Conservation (phyloP, 2,797 vertebrate genomes). For the Acropternis orthonyx region DNA sequence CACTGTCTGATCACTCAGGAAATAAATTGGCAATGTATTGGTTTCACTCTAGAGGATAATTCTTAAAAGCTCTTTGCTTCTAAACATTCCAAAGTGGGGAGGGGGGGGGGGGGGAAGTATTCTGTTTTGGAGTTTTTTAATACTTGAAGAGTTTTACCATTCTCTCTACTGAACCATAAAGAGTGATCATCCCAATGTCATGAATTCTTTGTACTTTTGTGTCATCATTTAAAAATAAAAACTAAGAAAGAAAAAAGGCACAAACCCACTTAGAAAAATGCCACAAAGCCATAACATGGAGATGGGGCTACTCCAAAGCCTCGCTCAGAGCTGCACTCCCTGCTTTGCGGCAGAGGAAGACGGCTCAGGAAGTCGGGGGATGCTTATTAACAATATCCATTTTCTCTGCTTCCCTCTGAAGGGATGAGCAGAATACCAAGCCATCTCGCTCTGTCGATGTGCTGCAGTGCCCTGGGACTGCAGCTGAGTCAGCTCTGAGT, state of each 20-base stretch:
- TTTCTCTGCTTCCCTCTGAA: background rate
- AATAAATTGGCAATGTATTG: background rate
- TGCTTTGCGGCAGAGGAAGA: background rate
- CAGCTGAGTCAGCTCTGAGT: background rate
- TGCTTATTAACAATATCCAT: background rate
- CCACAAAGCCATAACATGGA: background rate
- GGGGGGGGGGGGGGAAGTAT: fast-evolving
- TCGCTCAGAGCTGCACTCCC: fast-evolving
- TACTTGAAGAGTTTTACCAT: background rate
- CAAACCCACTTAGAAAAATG: background rate
- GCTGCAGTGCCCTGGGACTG: background rate
- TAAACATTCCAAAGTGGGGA: background rate
- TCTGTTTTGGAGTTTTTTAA: background rate
- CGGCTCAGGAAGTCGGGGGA: background rate
- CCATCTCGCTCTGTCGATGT: fast-evolving
- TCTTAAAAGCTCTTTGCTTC: background rate
- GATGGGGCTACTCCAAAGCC: background rate
- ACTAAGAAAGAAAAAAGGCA: background rate
- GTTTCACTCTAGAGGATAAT: background rate
- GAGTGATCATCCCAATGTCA: background rate
- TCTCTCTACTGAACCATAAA: background rate
- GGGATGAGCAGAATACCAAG: background rate
- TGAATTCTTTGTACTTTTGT: background rate
- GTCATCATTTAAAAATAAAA: background rate
- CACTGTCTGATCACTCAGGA: background rate